A percentile compares a stretch with the other conserved stretches of the same genome.
These are phyloP conservation scores for Nemapogon koenigi DNA, from an alignment of 2,888 invertebrate genomes.

Conservation along the genomic window DNA sequence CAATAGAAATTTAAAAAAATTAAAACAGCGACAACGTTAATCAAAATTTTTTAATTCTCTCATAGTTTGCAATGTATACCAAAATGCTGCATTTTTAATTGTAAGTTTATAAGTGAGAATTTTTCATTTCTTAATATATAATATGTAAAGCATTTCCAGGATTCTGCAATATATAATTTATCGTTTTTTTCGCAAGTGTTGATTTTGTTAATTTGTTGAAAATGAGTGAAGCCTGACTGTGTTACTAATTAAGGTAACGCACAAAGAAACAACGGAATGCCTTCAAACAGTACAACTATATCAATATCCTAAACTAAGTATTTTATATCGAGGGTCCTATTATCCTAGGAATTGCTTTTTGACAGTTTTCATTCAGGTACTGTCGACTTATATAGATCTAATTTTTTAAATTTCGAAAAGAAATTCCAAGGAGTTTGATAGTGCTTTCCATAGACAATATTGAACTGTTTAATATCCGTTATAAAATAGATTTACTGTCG, in stretches of 20 bases:
- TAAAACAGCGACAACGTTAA: conserved; percentile 45
- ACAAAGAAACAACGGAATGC: conserved; percentile 58
- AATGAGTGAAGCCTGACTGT: conserved; percentile 43
- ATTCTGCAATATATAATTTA: conserved; percentile 28
- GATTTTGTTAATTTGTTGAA: conserved; percentile 29
- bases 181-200: conserved; percentile 47
- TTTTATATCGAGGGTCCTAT: conserved; percentile 17
- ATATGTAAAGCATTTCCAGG: conserved; percentile 23
- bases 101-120: conserved; percentile 55
- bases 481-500: no score
- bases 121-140: conserved; percentile 27
- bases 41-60: conserved; percentile 24
- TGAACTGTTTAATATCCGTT: no score
- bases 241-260: conserved; percentile 54
- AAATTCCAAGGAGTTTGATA: no score
- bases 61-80: conserved; percentile 58
- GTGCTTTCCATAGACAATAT: no score
- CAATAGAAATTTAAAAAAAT: conserved; percentile 13
- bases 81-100: conserved; percentile 63
- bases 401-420: no score
- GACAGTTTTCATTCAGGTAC: neutral
- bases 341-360: neutral
- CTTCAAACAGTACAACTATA: conserved; percentile 63
- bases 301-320: conserved; percentile 54
- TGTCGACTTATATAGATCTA: no score